Conservation (phyloP, 2,113 vertebrate genomes). For the Agapornis roseicollis region DNA sequence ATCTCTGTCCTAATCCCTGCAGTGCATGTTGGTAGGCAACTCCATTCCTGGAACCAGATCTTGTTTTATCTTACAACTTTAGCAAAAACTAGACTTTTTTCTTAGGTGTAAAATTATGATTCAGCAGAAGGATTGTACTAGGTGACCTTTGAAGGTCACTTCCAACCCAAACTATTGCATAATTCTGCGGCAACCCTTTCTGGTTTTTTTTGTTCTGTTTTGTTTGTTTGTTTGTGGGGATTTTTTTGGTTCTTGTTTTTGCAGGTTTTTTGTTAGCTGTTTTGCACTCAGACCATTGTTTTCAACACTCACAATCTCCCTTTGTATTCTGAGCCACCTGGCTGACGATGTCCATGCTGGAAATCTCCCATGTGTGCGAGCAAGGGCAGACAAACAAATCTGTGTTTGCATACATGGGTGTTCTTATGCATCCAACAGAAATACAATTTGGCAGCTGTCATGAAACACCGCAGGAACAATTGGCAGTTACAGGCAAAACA, state of each 20-base stretch:
- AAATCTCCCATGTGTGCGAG: not conserved
- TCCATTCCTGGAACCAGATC: not conserved
- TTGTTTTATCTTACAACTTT: not conserved
- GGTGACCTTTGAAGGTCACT: not conserved
- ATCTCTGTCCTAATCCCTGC: not conserved
- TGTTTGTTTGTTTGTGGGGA: not conserved
- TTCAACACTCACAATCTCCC: not conserved
- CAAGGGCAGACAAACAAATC: not conserved
- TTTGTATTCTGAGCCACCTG: not conserved
- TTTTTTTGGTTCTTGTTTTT: not conserved
- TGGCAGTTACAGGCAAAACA: not conserved
- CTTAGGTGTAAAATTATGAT: not conserved
- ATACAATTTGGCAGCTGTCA: not conserved
- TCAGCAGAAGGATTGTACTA: not conserved
- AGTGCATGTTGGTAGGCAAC: not conserved
- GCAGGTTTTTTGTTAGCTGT: not conserved
- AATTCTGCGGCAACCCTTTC: not conserved
- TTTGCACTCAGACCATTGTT: not conserved
- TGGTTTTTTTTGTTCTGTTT: not conserved
- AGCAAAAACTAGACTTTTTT: not conserved
- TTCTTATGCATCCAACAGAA: not conserved
- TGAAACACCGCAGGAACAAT: not conserved
- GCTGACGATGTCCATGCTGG: not conserved
- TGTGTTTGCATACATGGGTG: not conserved
- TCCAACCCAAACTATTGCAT: not conserved